Evolutionary conservation across 2,888 invertebrate species (phyloP), one percentile per base, ranked within the genome.

Genomic region (Nephrotoma appendiculata): DNA sequence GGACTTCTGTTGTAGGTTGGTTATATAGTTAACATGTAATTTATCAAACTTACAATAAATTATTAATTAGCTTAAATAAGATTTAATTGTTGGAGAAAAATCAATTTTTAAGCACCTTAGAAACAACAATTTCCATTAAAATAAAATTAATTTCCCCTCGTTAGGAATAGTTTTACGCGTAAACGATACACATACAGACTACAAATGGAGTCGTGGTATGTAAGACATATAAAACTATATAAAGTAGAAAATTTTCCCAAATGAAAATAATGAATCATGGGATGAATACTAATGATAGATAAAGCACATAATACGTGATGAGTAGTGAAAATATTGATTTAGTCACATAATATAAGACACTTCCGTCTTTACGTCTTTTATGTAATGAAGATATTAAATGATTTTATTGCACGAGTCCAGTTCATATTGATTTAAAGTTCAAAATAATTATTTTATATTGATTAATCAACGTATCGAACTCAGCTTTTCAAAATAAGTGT

Each of bases 321-420:
- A 86, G 86, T 86, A 57, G 86, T 57, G 86, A 41, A 86, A 86
- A 86, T 86, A 86, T 86, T 86, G 86, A 86, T 86, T 86, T 86
- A 86, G 86, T 71, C 71, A 31, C 71, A 57, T 52, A 57, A 31
- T 6, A 57, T n/a, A 52, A 52, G 48, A n/a, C 12, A 52, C 48
- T n/a, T n/a, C 15, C n/a, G 52, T 57, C 52, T 57, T 57, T 57
- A 15, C 15, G 52, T 57, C 52, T 71, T 71, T 0, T 0, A 15
- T 71, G 71, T 31, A 71, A 71, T 9, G 71, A 71, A 71, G 31
- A 71, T 71, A 71, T 31, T 71, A 71, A 71, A 2, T 57, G n/a
- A 19, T 52, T 15, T 9, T 52, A 52, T 71, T 71, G 9, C 31
- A 31, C 3, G 19, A 19, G 19, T 31, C 1, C 3, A 31, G 2